Evolutionary conservation across 64 coral and sea anemone genomes (phyloP).

Genomic region (Trachythela sp.): DNA sequence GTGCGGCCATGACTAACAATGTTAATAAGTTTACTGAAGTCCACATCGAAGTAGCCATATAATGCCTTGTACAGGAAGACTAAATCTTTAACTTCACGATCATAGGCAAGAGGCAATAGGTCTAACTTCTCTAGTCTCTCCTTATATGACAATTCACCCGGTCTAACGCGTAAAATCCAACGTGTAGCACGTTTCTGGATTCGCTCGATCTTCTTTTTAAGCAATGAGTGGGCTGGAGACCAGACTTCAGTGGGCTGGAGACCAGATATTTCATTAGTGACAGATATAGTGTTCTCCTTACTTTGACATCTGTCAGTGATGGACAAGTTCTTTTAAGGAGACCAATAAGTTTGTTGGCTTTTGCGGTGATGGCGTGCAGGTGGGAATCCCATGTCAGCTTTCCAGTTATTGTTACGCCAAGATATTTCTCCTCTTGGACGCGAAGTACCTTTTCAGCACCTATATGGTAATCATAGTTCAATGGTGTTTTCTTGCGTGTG

Average conservation of each 20-base stretch:
- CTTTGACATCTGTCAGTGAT: too few relatives aligned
- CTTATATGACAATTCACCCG: neutral
- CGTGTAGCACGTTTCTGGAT: neutral
- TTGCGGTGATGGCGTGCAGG: too few relatives aligned
- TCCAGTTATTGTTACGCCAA: too few relatives aligned
- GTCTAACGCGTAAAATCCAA: too few relatives aligned
- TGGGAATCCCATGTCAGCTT: too few relatives aligned
- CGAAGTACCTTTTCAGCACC: too few relatives aligned
- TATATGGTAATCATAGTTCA: too few relatives aligned
- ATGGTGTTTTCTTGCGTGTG: too few relatives aligned
- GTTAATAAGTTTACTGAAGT: neutral
- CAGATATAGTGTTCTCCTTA: too few relatives aligned
- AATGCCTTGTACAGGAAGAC: neutral
- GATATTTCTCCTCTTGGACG: too few relatives aligned
- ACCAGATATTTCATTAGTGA: neutral
- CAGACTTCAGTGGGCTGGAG: neutral
- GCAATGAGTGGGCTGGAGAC: neutral
- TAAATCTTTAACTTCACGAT: neutral
- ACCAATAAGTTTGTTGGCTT: too few relatives aligned
- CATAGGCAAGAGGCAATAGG: neutral
- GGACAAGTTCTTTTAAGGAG: too few relatives aligned
- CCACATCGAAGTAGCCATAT: neutral
- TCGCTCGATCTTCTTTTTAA: neutral
- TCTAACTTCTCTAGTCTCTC: neutral
- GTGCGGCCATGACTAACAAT: neutral